phyloP scores from a whole-genome alignment of 1,140 invertebrate species.

The Pseudomyrmex sp. region DNA sequence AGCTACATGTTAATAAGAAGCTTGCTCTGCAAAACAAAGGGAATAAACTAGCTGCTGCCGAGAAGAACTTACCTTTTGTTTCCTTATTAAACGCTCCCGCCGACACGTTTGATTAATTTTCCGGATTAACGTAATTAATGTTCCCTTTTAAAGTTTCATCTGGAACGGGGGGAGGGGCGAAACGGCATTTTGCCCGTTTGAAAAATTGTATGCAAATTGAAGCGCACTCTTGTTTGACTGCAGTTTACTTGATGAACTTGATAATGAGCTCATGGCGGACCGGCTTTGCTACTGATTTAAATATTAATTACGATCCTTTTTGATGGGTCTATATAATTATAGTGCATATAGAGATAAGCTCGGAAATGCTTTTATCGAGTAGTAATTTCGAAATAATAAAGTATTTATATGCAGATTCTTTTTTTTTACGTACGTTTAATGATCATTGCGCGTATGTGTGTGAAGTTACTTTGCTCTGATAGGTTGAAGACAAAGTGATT shows the following conservation, averaged over 20 bases:
- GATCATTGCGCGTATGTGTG: no score
- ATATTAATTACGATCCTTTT: conserved; percentile 21
- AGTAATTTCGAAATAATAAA: not conserved
- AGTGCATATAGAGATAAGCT: not conserved
- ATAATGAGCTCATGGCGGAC: conserved; percentile 18
- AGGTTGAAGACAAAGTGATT: no score
- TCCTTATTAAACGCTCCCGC: conserved; percentile 37
- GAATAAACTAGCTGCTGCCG: conserved; percentile 38
- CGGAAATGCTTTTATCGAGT: not conserved
- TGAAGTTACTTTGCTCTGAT: no score
- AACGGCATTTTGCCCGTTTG: not conserved
- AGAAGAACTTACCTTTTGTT: conserved; percentile 43
- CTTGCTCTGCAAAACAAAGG: conserved; percentile 50
- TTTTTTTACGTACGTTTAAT: not conserved
- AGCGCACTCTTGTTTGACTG: not conserved
- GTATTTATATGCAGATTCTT: no score
- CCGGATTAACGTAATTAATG: conserved; percentile 39
- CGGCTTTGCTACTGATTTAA: conserved; percentile 20
- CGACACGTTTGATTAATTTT: conserved; percentile 42
- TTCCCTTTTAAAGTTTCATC: not conserved
- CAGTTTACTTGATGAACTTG: conserved; percentile 12
- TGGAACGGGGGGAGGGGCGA: not conserved
- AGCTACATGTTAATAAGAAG: conserved; percentile 57
- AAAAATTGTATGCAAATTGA: conserved; percentile 32
- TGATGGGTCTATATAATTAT: not conserved